A percentile compares a stretch with the other conserved stretches of the same genome.
phyloP scores from a whole-genome alignment of 1,140 invertebrate genomes.

The Scaptomyza pallida region DNA sequence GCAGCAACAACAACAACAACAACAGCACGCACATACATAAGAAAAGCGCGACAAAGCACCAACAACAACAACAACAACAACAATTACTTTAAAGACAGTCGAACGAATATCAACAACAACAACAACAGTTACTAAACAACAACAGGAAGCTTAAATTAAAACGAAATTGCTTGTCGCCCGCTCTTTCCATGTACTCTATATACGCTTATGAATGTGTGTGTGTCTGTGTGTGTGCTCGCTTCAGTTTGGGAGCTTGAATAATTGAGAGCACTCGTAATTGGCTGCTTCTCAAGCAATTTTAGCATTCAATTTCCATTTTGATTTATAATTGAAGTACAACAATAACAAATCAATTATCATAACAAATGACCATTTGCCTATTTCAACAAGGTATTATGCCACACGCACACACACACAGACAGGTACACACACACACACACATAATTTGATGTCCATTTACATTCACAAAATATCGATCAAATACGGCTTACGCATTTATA shows the following conservation, averaged over 20 bases:
- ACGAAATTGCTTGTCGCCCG: constrained; percentile 25
- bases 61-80: constrained; percentile 20
- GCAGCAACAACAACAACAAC: constrained; percentile 18
- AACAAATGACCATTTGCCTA: constrained; percentile 28
- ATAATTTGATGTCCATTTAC: no score
- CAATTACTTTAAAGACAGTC: constrained; percentile 34
- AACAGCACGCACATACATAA: constrained; percentile 40
- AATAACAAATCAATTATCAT: constrained; percentile 48
- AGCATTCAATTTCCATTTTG: constrained; percentile 25
- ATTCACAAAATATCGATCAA: no score
- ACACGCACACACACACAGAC: constrained; percentile 2
- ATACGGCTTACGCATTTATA: no score
- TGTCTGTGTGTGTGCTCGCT: neutral
- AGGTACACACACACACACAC: neutral
- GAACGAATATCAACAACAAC: constrained; percentile 13
- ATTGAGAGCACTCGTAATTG: constrained; percentile 10
- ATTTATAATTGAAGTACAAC: constrained; percentile 37
- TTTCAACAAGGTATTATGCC: neutral
- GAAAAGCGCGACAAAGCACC: constrained; percentile 18
- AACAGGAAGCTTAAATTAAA: constrained; percentile 54
- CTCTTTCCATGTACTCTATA: neutral
- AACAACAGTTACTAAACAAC: constrained; percentile 8
- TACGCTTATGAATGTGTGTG: neutral
- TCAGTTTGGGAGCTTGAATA: constrained; percentile 9
- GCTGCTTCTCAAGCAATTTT: constrained; percentile 1